phyloP scores from a whole-genome alignment of 1,140 invertebrate genomes.

The Scaptomyza hsui region DNA sequence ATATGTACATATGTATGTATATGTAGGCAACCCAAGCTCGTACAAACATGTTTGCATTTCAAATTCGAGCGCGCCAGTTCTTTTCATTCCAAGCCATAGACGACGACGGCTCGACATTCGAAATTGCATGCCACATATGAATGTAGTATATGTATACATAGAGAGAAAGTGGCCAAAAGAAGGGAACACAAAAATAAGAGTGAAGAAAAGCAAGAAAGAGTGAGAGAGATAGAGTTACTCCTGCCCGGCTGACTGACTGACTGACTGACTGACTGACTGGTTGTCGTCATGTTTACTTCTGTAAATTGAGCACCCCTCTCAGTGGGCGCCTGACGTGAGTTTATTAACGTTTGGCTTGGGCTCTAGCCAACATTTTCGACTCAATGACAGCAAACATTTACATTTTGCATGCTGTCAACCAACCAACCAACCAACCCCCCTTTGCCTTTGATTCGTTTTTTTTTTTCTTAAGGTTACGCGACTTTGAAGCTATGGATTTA shows the following conservation, averaged over 20 bases:
- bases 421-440: neutral
- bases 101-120: neutral
- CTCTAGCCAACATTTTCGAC: constrained; percentile 68
- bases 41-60: constrained; percentile 70
- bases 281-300: constrained; percentile 62
- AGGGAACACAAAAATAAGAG: neutral
- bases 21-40: constrained; percentile 7
- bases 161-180: neutral
- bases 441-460: neutral
- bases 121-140: constrained; percentile 32
- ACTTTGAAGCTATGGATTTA: constrained; percentile 16
- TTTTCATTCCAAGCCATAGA: constrained; percentile 24
- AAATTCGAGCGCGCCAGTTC: constrained; percentile 61
- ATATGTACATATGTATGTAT: constrained; percentile 3
- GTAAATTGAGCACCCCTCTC: constrained; percentile 62
- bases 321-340: constrained; percentile 41
- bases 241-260: constrained; percentile 18
- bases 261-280: constrained; percentile 18
- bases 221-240: constrained; percentile 8
- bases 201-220: neutral
- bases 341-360: constrained; percentile 74
- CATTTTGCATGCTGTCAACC: constrained; percentile 67
- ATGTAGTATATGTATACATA: neutral
- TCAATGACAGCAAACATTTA: constrained; percentile 80
- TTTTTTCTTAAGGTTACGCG: constrained; percentile 1